Base-by-base conservation (phyloP, 2,113 vertebrate genomes). In the Orcinus orca region DNA sequence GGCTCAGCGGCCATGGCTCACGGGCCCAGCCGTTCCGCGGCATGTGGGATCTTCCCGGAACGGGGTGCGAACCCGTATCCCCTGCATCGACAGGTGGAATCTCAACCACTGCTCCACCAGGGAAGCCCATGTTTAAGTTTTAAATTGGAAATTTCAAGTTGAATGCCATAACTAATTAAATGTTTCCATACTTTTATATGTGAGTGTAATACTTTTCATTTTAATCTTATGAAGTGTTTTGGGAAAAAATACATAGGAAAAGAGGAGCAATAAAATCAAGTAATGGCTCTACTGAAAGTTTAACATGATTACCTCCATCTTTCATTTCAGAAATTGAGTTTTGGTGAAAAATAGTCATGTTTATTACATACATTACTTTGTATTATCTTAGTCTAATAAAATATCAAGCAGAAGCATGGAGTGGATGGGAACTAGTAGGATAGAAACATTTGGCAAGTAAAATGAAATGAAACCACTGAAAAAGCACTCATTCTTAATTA, bases 251-350 rank as follows among this genome's bases (percentile, higher is more conserved):
- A 55, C 10, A 29, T 26, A 33, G 6, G 67, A 14, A 84, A 85
- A 84, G 58, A 95, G 44, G 63, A 86, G 33, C 38, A 95, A 77
- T 77, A 62, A 88, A 95, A 88, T 80, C 25, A 95, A 92, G 6
- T 58, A 77, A 77, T 36, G 13, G 3, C 10, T 92, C 36, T 67
- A 68, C 41, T 93, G 89, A 80, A 97, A 93, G 20, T 80, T 96
- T 96, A 80, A 83, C 20, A 38, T 82, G 73, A 86, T 92, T 95
- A 74, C 15, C 6, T 88, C 68, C 36, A 84, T 53, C 12, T 92
- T 92, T 96, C 9, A 77, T 65, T 89, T 96, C 41, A 79, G 36
- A 93, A 94, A 95, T 92, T 92, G 44, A 96, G 13, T 80, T 92
- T 53, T 23, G 25, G 11, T 91, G n/a, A 80, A 95, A 97, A 95